Percentiles rank a stretch among this genome's conserved stretches.
Conservation (phyloP, 1,140 invertebrate genomes). For the Drosophila orosa region DNA sequence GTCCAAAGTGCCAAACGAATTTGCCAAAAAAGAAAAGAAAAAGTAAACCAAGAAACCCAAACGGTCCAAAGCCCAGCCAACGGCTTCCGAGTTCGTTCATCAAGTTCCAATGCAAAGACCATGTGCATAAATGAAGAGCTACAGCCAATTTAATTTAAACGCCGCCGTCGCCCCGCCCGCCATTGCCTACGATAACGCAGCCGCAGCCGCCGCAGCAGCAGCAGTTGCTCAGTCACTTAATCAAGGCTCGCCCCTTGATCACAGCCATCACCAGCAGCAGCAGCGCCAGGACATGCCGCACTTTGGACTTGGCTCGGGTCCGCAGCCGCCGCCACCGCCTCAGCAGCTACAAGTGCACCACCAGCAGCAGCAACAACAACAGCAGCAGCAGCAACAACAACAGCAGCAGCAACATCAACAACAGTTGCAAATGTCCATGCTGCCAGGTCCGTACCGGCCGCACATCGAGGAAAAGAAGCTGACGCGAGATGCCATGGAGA, state of each 20-base stretch:
- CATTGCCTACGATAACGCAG: constrained; percentile 71
- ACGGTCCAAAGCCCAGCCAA: constrained; percentile 10
- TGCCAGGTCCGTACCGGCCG: constrained; percentile 82
- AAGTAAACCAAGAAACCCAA: constrained; percentile 2
- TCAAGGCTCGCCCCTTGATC: constrained; percentile 33
- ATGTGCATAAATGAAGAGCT: constrained; percentile 82
- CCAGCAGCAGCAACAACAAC: constrained; percentile 58
- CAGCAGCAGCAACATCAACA: constrained; percentile 72
- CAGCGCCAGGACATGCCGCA: constrained; percentile 80
- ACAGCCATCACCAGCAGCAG: constrained; percentile 37
- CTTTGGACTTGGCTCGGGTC: constrained; percentile 75
- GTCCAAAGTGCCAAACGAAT: constrained; percentile 74
- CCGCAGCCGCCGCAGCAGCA: constrained; percentile 57
- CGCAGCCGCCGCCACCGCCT: constrained; percentile 85
- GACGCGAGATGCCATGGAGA: constrained; percentile 97
- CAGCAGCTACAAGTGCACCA: constrained; percentile 82
- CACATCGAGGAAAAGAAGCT: constrained; percentile 91
- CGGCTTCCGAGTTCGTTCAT: constrained; percentile 29
- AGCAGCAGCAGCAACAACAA: constrained; percentile 64
- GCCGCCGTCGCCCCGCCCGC: constrained; percentile 72
- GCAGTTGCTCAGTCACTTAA: constrained; percentile 26
- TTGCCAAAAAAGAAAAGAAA: constrained; percentile 60
- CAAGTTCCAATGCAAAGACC: constrained; percentile 58
- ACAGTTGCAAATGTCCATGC: constrained; percentile 76
- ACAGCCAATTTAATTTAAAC: constrained; percentile 82